Base-by-base conservation (phyloP, 2,797 vertebrate genomes). In the Hemitrygon akajei region DNA sequence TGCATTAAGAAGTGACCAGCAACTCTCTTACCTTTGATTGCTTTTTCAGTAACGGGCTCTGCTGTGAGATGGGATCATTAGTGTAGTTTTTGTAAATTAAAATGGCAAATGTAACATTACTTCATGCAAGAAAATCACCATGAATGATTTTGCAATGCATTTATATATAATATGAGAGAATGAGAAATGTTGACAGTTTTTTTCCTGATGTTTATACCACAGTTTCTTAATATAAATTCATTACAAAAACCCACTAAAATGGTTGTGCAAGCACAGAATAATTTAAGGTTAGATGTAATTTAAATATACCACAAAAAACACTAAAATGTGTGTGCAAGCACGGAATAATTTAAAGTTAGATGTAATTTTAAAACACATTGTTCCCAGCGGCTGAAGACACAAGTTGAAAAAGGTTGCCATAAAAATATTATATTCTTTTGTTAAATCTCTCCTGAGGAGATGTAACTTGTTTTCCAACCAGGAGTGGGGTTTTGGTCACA, bases 361-460 rank as follows among this genome's bases (percentile, higher is more conserved):
- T 89, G 86, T 18, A 89, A 89, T 89, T 89, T 69, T 66, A 89
- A 69, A 34, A 34, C 66, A n/a, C 30, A 22, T 34, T 69, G 16
- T 63, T 3, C 63, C 86, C n/a, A 69, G 60, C 10, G n/a, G 25
- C 16, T 93, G 71, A 75, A 58, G 71, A 14, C 27, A 76, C 37
- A 56, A 76, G 37, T 76, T 93, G 71, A 76, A n/a, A 69, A 75
- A 93, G 91, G 66, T 93, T 30, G 66, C 86, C 63, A 69, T 89
- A 92, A 76, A 93, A 93, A 93, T 75, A 75, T 75, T 56, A 7
- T 76, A 73, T 89, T 89, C 86, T 18, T 89, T 89, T 89, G 86
- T 76, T 76, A 93, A 93, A 93, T 93, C 69, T 71, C 91, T 93
- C 71, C 69, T 93, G 91, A 93, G 73, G 66, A 76, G 91, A 76